phyloP scores from a whole-genome alignment of 2,113 vertebrate species.

The Rousettus leschenaultii region DNA sequence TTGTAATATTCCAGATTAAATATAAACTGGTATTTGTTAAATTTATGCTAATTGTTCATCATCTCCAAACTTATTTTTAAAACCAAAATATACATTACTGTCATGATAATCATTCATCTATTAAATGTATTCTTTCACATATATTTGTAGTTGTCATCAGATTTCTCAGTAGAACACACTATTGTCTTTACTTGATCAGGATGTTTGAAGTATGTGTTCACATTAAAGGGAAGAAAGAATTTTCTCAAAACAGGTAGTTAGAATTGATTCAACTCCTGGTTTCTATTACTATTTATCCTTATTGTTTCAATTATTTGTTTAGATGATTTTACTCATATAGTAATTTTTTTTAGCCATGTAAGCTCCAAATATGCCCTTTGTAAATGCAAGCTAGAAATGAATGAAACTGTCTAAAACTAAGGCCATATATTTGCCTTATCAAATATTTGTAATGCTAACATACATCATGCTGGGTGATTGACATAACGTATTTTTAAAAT shows the following conservation, averaged over 20 bases:
- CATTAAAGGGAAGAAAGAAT: neutral
- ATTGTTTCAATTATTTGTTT: neutral
- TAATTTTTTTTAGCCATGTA: neutral
- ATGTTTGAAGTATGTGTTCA: slow-evolving; percentile 2
- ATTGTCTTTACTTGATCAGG: neutral
- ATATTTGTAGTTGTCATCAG: neutral
- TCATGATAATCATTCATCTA: slow-evolving; percentile 5
- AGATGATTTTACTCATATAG: neutral
- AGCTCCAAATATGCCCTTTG: neutral
- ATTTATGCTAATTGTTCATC: neutral
- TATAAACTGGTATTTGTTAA: neutral
- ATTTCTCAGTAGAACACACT: neutral
- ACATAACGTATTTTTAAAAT: neutral
- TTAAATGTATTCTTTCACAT: neutral
- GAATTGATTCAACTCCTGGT: neutral
- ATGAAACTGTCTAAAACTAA: neutral
- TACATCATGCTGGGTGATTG: neutral
- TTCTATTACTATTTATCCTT: neutral
- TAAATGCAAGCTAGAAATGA: neutral
- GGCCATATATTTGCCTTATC: neutral
- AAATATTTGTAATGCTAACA: neutral
- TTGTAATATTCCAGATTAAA: neutral
- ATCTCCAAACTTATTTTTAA: neutral
- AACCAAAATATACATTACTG: neutral
- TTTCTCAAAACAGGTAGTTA: slow-evolving; percentile 11